These are phyloP conservation scores for Drosophila mulleri DNA, from an alignment of 2,888 invertebrate genomes.

Conservation along the genomic window DNA sequence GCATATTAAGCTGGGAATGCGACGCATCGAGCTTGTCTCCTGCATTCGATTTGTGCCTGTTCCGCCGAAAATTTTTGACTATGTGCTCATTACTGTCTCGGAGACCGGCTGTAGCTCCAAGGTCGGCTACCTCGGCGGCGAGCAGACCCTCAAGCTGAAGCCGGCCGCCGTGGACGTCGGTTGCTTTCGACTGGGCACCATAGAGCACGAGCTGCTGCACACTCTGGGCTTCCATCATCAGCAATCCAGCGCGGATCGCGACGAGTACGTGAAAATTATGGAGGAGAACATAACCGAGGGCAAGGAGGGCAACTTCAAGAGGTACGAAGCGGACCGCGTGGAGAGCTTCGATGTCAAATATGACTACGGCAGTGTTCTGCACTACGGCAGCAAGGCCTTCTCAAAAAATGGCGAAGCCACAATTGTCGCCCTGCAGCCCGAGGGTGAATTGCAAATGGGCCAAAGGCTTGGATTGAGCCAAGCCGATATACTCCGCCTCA, in stretches of 20 bases:
- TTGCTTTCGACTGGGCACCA: constrained; percentile 85
- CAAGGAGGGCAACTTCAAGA: constrained; percentile 89
- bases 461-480: constrained; percentile 58
- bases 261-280: constrained; percentile 88
- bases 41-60: constrained; percentile 89
- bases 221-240: constrained; percentile 92
- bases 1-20: constrained; percentile 88
- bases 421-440: constrained; percentile 86
- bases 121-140: constrained; percentile 87
- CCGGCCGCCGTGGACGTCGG: constrained; percentile 61
- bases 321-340: constrained; percentile 86
- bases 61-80: constrained; percentile 76
- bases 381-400: constrained; percentile 90
- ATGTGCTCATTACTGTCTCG: constrained; percentile 54
- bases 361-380: constrained; percentile 92
- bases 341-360: constrained; percentile 89
- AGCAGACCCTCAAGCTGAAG: constrained; percentile 70
- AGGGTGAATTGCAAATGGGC: constrained; percentile 56
- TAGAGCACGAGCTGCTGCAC: constrained; percentile 92
- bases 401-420: constrained; percentile 89
- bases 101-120: constrained; percentile 90
- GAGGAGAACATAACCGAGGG: constrained; percentile 85
- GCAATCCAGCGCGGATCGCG: constrained; percentile 90
- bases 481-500: constrained; percentile 60
- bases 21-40: constrained; percentile 89